These are phyloP conservation scores for Gadus chalcogrammus DNA, from an alignment of 2,113 vertebrate genomes.

Conservation along the genomic window DNA sequence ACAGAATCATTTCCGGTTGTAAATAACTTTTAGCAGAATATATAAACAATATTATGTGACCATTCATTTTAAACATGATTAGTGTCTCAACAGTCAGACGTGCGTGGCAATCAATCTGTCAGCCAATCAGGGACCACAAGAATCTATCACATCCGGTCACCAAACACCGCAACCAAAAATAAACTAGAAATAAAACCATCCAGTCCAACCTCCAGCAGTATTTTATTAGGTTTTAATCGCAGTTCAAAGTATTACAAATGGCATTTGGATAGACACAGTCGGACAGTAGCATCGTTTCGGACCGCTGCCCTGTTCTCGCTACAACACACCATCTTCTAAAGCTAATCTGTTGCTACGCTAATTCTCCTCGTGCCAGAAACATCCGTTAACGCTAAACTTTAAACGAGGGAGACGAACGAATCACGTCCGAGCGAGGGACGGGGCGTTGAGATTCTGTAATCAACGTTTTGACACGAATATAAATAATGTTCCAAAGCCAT, in stretches of 20 bases:
- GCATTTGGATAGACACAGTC: conserved; percentile 57
- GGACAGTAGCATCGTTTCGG: conserved; percentile 35
- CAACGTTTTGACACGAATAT: conserved; percentile 63
- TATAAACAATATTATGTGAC: no score
- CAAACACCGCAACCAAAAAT: neutral
- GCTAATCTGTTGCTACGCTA: conserved; percentile 22
- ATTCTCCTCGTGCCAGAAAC: conserved; percentile 26
- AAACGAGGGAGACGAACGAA: conserved; percentile 48
- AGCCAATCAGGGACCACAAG: no score
- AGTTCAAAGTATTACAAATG: conserved; percentile 49
- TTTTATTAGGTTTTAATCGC: conserved; percentile 64
- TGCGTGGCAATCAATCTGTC: no score
- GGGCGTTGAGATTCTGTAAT: conserved; percentile 49
- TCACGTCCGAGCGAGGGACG: conserved; percentile 63
- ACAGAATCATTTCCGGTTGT: no score
- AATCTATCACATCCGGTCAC: no score
- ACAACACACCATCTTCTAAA: conserved; percentile 24
- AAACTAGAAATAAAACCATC: neutral
- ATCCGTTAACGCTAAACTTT: conserved; percentile 43
- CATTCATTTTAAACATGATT: no score
- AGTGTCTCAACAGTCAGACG: no score
- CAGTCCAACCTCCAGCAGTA: neutral
- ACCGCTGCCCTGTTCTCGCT: conserved; percentile 20
- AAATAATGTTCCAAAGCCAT: conserved; percentile 68
- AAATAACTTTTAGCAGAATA: no score